Percentiles rank a stretch among this genome's conserved stretches.
Conservation (phyloP, 2,113 vertebrate genomes). For the Nesogale talazaci region DNA sequence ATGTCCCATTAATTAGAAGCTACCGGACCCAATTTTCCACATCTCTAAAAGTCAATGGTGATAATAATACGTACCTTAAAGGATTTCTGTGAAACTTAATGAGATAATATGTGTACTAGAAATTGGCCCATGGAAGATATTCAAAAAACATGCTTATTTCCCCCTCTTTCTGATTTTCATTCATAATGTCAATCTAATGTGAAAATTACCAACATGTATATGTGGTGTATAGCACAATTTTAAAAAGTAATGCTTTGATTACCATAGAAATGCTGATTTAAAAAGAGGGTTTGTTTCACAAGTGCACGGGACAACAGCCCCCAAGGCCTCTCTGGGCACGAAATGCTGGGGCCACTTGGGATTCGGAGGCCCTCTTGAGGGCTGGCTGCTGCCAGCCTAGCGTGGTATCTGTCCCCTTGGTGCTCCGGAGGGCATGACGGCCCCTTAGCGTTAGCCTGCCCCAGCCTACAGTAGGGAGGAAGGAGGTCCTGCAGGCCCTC, state of each 20-base stretch:
- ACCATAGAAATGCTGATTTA: slow-evolving; percentile 66
- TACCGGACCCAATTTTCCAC: neutral
- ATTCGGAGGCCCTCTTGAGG: neutral
- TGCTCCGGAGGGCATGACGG: neutral
- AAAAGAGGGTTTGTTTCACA: slow-evolving; percentile 71
- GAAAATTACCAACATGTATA: slow-evolving; percentile 53
- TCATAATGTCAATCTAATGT: slow-evolving; percentile 73
- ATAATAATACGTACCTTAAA: slow-evolving; percentile 4
- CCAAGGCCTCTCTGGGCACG: neutral
- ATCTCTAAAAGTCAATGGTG: slow-evolving; percentile 22
- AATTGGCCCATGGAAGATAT: neutral
- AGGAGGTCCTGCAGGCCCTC: neutral
- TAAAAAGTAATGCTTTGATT: slow-evolving; percentile 72
- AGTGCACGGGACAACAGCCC: too few relatives aligned
- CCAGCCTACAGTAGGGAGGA: neutral
- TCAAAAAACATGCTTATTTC: neutral
- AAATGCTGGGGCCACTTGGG: neutral
- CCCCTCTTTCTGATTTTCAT: slow-evolving; percentile 46
- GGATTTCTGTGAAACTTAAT: slow-evolving; percentile 1
- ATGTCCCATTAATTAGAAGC: neutral
- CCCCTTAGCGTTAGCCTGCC: neutral
- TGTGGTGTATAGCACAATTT: slow-evolving; percentile 65
- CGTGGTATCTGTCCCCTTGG: neutral
- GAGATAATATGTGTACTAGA: neutral
- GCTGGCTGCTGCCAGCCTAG: neutral